Conservation (phyloP, 2,888 invertebrate genomes). For the Eupsilia transversa region DNA sequence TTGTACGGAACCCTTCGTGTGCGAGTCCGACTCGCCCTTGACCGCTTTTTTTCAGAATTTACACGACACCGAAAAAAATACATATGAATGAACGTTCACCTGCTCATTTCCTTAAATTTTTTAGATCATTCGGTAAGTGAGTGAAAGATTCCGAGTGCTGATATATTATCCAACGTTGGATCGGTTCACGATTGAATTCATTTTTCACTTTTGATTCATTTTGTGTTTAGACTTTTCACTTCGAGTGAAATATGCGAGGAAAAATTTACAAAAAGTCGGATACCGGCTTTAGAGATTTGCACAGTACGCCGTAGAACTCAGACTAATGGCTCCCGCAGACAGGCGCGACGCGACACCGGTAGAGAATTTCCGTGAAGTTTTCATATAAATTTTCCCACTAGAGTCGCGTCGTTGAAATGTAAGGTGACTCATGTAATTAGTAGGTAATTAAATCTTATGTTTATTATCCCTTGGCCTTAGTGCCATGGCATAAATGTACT, state of each 20-base stretch:
- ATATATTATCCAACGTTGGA: not conserved
- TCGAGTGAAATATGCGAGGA: not conserved
- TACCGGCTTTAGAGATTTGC: not conserved
- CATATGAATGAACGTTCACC: not conserved
- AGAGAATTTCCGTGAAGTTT: too few relatives aligned
- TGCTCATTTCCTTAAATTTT: not conserved
- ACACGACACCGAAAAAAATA: not conserved
- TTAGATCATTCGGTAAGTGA: not conserved
- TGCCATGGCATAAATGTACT: not conserved
- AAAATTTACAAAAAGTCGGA: not conserved
- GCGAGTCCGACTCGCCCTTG: not conserved
- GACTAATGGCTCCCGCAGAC: too few relatives aligned
- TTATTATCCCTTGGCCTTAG: not conserved
- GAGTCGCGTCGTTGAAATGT: too few relatives aligned
- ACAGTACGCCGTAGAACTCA: not conserved
- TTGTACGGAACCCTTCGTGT: too few relatives aligned
- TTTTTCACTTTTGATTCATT: not conserved
- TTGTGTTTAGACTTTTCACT: not conserved
- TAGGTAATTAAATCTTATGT: not conserved
- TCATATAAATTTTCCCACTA: too few relatives aligned
- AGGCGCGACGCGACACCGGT: too few relatives aligned
- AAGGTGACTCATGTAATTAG: not conserved
- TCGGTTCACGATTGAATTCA: not conserved
- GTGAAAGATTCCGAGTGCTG: not conserved
- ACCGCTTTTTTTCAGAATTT: not conserved